Percentiles rank a stretch among this genome's conserved stretches.
Evolutionary conservation across 2,113 vertebrate genomes (phyloP).

Genomic region (Nyctibius bracteatus): DNA sequence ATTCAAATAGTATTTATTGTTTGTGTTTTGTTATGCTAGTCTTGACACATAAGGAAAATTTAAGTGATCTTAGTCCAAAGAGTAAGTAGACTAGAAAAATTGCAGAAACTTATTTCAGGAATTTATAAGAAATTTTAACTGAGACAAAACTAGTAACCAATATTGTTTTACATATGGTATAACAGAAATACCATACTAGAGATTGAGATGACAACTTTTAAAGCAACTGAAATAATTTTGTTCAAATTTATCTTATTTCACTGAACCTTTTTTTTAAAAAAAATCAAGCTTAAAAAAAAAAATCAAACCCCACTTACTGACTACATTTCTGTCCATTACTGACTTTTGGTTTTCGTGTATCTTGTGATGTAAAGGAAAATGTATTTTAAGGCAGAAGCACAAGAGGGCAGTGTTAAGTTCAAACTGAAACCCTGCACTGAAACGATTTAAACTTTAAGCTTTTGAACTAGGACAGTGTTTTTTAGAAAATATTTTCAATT

Average conservation of each 20-base stretch:
- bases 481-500: conserved; percentile 12
- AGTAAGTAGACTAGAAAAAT: neutral
- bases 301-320: neutral
- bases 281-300: neutral
- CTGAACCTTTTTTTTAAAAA: neutral
- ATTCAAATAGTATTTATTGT: neutral
- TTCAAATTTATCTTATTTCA: neutral
- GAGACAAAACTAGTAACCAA: neutral
- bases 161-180: neutral
- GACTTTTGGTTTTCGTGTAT: neutral
- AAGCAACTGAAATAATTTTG: neutral
- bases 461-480: neutral
- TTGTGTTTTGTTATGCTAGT: neutral
- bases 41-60: neutral
- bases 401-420: conserved; percentile 64
- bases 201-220: neutral
- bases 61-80: neutral
- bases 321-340: neutral
- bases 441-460: neutral
- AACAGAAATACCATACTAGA: neutral
- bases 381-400: conserved; percentile 23
- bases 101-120: neutral
- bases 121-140: neutral
- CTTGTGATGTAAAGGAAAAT: neutral
- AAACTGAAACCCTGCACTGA: neutral